Conservation (phyloP, 2,797 vertebrate species). For the Alfaro cultratus region DNA sequence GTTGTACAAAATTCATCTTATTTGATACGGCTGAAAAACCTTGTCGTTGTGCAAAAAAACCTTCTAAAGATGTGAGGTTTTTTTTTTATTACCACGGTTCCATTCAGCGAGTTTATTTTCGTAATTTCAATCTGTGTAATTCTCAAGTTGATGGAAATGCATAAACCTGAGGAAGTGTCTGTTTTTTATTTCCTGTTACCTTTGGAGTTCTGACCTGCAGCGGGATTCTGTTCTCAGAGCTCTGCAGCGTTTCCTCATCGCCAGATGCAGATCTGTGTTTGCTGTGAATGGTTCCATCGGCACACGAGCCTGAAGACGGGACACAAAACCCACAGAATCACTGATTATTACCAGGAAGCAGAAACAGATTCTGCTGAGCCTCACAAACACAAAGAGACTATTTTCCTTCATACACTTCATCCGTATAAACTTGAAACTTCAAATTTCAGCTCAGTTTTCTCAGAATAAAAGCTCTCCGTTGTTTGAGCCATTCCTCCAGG, state of each 20-base stretch:
- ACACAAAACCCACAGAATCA: not conserved
- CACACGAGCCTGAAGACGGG: conserved; percentile 83
- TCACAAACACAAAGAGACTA: not conserved
- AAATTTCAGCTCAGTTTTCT: not conserved
- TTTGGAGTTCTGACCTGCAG: conserved; percentile 85
- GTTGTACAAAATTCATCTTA: no score
- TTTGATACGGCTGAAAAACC: no score
- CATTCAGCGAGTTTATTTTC: not conserved
- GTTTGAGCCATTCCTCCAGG: not conserved
- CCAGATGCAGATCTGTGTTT: conserved; percentile 85
- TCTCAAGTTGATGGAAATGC: no score
- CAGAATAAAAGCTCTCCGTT: not conserved
- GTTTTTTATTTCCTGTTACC: conserved; percentile 49
- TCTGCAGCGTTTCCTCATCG: conserved; percentile 94
- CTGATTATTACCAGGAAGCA: no score
- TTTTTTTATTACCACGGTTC: no score
- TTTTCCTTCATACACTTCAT: not conserved
- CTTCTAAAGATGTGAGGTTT: no score
- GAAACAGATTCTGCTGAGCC: not conserved
- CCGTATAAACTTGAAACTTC: not conserved
- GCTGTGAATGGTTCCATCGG: conserved; percentile 89
- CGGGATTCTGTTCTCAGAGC: conserved; percentile 85
- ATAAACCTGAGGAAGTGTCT: not conserved
- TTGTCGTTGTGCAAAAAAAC: no score
- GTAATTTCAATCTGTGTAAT: no score